Conservation (phyloP, 1,140 invertebrate species). For the Megalonaias nervosa region DNA sequence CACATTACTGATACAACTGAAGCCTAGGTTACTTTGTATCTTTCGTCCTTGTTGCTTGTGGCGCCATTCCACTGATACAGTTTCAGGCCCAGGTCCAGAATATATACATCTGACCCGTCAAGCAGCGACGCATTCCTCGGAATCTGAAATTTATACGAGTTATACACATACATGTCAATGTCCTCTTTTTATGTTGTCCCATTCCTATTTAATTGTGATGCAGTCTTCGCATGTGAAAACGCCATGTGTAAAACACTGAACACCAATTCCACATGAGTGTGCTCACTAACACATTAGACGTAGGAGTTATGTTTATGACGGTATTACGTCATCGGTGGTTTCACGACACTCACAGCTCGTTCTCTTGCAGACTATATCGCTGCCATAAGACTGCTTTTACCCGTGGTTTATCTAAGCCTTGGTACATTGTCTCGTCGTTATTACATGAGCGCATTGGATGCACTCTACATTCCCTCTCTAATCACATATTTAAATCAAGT, state of each 20-base stretch:
- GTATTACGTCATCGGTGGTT: not conserved
- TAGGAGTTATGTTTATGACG: not conserved
- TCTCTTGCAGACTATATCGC: too few species aligned
- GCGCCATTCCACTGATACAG: slow-evolving; percentile 81
- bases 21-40: slow-evolving; percentile 53
- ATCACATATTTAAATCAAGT: too few species aligned
- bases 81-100: slow-evolving; percentile 84
- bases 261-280: too few species aligned
- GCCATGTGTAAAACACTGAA: not conserved
- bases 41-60: slow-evolving; percentile 65
- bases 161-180: not conserved
- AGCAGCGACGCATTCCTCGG: slow-evolving; percentile 66
- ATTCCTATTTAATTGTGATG: not conserved
- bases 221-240: not conserved
- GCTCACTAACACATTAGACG: not conserved
- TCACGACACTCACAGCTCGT: too few species aligned
- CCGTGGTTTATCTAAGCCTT: too few species aligned
- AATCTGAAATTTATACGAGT: slow-evolving; percentile 31
- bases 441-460: too few species aligned
- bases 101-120: slow-evolving; percentile 92
- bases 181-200: not conserved
- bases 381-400: too few species aligned
- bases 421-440: too few species aligned
- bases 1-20: too few species aligned
- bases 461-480: too few species aligned